Conservation (phyloP, 2,888 invertebrate species). For the Harmothoe impar region DNA sequence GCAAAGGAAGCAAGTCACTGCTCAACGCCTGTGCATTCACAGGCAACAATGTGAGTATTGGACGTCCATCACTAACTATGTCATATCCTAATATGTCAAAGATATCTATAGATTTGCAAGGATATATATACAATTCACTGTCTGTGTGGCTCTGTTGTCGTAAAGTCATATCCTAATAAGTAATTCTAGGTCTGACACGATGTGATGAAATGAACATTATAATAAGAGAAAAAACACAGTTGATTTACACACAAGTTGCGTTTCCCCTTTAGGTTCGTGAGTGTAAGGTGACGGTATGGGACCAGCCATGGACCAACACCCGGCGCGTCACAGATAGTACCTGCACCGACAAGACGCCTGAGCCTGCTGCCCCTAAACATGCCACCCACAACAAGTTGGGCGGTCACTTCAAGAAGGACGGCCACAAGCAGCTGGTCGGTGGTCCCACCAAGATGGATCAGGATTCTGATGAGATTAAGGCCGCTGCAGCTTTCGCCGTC, state of each 20-base stretch:
- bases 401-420: background rate
- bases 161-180: no score
- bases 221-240: no score
- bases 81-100: no score
- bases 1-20: background rate
- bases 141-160: background rate
- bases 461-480: conserved; percentile 55
- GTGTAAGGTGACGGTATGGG: conserved; percentile 40
- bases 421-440: background rate
- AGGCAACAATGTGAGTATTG: conserved; percentile 20
- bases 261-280: conserved; percentile 60
- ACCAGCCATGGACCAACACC: conserved; percentile 45
- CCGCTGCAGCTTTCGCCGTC: conserved; percentile 66
- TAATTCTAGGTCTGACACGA: no score
- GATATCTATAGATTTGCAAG: background rate
- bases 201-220: no score
- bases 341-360: background rate
- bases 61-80: background rate
- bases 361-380: background rate
- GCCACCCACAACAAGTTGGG: background rate
- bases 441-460: conserved; percentile 35
- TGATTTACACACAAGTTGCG: no score
- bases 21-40: background rate
- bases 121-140: background rate
- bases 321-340: background rate